phyloP scores from a whole-genome alignment of 1,140 invertebrate genomes.

The Trichonephila clavipes region DNA sequence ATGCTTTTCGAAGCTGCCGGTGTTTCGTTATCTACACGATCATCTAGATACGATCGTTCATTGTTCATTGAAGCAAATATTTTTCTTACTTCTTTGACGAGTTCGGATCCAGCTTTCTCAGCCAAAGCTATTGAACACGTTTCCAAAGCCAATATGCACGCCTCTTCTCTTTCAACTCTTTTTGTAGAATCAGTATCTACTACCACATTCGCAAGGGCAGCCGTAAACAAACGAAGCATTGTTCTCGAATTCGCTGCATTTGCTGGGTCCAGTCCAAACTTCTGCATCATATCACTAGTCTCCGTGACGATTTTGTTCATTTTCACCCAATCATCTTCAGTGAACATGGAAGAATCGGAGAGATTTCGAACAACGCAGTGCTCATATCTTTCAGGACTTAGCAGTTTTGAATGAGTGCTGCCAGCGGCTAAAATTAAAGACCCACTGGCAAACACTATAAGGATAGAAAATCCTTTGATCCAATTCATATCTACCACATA shows the following conservation, averaged over 20 bases:
- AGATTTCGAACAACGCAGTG: conserved; percentile 1
- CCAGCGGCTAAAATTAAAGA: background rate
- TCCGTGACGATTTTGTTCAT: background rate
- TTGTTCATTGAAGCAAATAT: conserved; percentile 3
- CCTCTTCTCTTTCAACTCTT: background rate
- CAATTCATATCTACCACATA: conserved; percentile 12
- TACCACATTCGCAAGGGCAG: background rate
- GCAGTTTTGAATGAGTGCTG: background rate
- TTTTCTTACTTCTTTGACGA: background rate
- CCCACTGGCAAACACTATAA: conserved; percentile 23
- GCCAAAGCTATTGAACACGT: background rate
- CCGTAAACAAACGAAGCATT: conserved; percentile 25
- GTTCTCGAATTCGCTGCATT: background rate
- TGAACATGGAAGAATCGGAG: background rate
- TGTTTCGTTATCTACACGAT: background rate
- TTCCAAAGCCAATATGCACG: background rate
- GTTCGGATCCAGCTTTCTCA: background rate
- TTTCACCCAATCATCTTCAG: background rate
- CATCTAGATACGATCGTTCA: background rate
- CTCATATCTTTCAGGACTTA: background rate
- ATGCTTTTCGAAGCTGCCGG: background rate
- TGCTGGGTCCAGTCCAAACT: background rate
- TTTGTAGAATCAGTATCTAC: background rate
- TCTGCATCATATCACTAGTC: background rate
- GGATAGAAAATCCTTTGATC: background rate